These are phyloP conservation scores for Glaucopsyche alexis DNA, from an alignment of 2,888 invertebrate genomes.

Conservation along the genomic window DNA sequence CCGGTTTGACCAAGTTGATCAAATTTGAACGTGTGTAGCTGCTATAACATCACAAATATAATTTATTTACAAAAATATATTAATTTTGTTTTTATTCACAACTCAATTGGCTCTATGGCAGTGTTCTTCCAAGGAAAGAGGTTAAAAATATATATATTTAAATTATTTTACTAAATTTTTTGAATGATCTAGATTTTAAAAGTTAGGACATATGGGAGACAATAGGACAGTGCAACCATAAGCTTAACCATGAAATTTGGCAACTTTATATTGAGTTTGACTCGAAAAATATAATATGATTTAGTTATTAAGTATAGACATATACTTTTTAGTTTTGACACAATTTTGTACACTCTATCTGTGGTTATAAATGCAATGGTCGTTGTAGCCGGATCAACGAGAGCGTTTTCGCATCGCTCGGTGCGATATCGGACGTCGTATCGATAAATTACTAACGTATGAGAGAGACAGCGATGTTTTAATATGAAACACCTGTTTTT, in stretches of 20 bases:
- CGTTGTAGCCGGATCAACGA: too few relatives aligned
- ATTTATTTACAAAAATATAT: slow-evolving; percentile 46
- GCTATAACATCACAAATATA: slow-evolving; percentile 32
- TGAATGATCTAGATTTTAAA: too few relatives aligned
- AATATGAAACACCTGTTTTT: too few relatives aligned
- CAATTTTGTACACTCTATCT: slow-evolving; percentile 59
- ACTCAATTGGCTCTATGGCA: neutral
- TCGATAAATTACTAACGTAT: too few relatives aligned
- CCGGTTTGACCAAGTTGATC: neutral
- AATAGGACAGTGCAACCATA: neutral
- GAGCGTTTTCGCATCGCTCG: too few relatives aligned
- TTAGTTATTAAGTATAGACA: neutral
- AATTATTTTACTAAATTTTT: too few relatives aligned
- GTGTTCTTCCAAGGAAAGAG: neutral
- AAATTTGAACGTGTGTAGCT: neutral
- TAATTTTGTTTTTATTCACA: slow-evolving; percentile 31
- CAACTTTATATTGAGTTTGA: slow-evolving; percentile 7
- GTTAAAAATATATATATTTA: too few relatives aligned
- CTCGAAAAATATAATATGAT: slow-evolving; percentile 23
- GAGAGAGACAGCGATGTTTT: too few relatives aligned
- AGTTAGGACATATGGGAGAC: neutral
- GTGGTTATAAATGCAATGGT: neutral
- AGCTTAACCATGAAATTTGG: slow-evolving; percentile 14
- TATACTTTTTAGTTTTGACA: slow-evolving; percentile 54
- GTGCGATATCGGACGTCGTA: too few relatives aligned